Conservation (phyloP, 2,888 invertebrate species). For the Dichetophora obliterata region DNA sequence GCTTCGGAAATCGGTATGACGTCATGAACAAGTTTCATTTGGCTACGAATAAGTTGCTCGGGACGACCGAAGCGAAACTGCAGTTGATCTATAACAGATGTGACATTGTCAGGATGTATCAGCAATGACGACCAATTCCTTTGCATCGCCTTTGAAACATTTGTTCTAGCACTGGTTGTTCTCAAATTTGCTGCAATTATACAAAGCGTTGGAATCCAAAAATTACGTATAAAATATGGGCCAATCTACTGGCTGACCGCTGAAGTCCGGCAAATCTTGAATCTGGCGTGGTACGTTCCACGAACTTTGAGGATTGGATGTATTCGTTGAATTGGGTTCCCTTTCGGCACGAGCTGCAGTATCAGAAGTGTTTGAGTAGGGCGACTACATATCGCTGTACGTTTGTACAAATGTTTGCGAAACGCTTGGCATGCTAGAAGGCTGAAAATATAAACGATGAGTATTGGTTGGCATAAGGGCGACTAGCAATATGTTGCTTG, state of each 20-base stretch:
- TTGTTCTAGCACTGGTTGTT: conserved; percentile 40
- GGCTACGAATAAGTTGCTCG: conserved; percentile 44
- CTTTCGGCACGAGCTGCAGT: too few relatives aligned
- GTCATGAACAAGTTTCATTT: background rate
- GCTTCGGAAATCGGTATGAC: too few relatives aligned
- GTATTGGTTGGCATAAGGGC: too few relatives aligned
- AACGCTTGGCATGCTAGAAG: too few relatives aligned
- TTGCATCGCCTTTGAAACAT: conserved; percentile 39
- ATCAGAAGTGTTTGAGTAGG: too few relatives aligned
- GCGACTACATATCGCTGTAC: too few relatives aligned
- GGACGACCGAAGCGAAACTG: conserved; percentile 44
- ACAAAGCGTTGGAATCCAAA: conserved; percentile 36
- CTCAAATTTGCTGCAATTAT: conserved; percentile 40
- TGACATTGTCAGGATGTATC: conserved; percentile 46
- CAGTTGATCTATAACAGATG: conserved; percentile 38
- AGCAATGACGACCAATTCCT: conserved; percentile 43
- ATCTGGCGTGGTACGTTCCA: conserved; percentile 21
- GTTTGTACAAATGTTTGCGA: too few relatives aligned
- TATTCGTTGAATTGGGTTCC: too few relatives aligned
- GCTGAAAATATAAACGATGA: too few relatives aligned
- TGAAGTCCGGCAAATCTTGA: conserved; percentile 44
- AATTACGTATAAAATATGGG: conserved; percentile 43
- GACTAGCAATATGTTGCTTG: too few relatives aligned
- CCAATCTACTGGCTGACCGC: conserved; percentile 46
- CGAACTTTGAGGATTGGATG: too few relatives aligned